A percentile compares a stretch with the other conserved stretches of the same genome.
phyloP scores from a whole-genome alignment of 2,888 invertebrate species.

The Diabrotica balteata region DNA sequence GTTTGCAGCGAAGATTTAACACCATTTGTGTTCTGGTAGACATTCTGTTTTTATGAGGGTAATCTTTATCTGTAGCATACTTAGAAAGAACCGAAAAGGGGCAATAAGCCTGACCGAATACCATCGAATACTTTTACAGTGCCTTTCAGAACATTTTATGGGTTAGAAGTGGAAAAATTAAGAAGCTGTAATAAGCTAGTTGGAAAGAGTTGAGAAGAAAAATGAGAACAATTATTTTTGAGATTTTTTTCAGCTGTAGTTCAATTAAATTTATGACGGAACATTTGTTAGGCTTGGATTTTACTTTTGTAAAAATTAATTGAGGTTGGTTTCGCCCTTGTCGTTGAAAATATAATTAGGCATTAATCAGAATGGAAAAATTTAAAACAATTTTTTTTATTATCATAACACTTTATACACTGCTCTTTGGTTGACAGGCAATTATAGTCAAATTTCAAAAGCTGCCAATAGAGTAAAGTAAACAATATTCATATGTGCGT shows the following conservation, averaged over 20 bases:
- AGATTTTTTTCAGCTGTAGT: slow-evolving; percentile 5
- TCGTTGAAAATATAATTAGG: no score
- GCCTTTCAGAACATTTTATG: slow-evolving; percentile 8
- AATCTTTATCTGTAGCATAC: slow-evolving; percentile 31
- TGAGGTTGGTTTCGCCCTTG: no score
- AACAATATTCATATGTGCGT: no score
- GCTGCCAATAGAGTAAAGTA: no score
- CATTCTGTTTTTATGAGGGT: slow-evolving; percentile 30
- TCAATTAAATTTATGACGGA: neutral
- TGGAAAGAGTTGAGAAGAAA: slow-evolving; percentile 6
- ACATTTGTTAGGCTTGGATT: slow-evolving; percentile 5
- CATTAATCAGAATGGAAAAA: no score
- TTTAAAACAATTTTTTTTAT: no score
- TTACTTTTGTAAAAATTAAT: no score
- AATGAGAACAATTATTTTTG: slow-evolving; percentile 19
- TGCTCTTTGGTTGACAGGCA: no score
- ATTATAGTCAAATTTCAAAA: no score
- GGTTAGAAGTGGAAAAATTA: slow-evolving; percentile 20
- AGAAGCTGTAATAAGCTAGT: slow-evolving; percentile 16
- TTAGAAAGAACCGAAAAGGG: slow-evolving; percentile 20
- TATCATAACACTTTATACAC: no score
- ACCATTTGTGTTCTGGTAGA: slow-evolving; percentile 29
- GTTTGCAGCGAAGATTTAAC: slow-evolving; percentile 30
- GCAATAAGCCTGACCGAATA: slow-evolving; percentile 19
- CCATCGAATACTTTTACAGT: slow-evolving; percentile 24